Percentiles rank a stretch among this genome's conserved stretches.
Conservation (phyloP, 2,888 invertebrate species). For the Blomia tropicalis region DNA sequence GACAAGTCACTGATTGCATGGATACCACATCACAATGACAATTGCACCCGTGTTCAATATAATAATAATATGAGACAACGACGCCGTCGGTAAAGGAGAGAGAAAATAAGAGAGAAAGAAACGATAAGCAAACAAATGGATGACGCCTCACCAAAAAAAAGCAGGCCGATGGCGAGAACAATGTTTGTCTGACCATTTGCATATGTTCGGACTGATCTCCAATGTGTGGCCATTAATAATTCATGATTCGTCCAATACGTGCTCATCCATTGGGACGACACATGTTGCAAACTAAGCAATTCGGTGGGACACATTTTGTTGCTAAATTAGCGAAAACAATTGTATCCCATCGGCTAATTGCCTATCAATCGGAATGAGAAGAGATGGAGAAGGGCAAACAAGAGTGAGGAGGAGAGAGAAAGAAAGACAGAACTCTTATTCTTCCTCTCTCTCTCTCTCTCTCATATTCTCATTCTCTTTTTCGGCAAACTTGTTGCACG, state of each 20-base stretch:
- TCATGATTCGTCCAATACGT: constrained; percentile 4
- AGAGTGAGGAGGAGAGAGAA: too few relatives aligned
- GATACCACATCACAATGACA: neutral
- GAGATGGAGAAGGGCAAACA: too few relatives aligned
- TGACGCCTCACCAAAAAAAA: neutral
- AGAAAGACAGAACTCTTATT: too few relatives aligned
- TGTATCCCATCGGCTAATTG: constrained; percentile 5
- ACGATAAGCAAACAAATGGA: constrained; percentile 15
- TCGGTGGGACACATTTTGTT: too few relatives aligned
- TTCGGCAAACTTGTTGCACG: constrained; percentile 6
- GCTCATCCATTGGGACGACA: constrained; percentile 1
- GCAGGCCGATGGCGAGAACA: neutral
- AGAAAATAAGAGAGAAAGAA: too few relatives aligned
- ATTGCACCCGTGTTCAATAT: neutral
- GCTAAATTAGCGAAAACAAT: too few relatives aligned
- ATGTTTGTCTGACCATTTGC: neutral
- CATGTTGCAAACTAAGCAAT: too few relatives aligned
- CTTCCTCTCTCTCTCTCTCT: too few relatives aligned
- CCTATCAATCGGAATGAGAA: constrained; percentile 12
- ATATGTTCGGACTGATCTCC: neutral
- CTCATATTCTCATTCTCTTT: too few relatives aligned
- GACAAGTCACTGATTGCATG: neutral
- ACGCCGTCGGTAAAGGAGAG: neutral
- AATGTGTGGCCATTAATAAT: constrained; percentile 4
- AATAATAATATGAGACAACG: neutral